Evolutionary conservation across 2,888 invertebrate species (phyloP).

Genomic region (Candidula unifasciata): DNA sequence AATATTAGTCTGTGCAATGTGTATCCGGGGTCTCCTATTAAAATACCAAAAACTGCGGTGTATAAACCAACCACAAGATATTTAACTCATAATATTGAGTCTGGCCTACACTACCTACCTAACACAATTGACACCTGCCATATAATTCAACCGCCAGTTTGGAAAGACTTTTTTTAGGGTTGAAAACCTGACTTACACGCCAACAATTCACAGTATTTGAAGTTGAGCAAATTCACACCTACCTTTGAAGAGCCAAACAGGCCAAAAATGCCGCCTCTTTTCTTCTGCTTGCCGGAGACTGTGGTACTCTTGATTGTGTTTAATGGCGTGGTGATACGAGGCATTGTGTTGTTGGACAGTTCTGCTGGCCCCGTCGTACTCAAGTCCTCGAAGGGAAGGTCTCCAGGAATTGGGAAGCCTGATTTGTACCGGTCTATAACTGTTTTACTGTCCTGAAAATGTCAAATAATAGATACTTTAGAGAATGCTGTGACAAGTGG

Average conservation of each 20-base stretch:
- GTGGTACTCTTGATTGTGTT: constrained; percentile 87
- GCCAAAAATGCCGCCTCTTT: constrained; percentile 88
- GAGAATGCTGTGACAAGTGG: background rate
- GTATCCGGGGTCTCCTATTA: too few relatives aligned
- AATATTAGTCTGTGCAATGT: too few relatives aligned
- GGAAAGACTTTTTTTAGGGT: too few relatives aligned
- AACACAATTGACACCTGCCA: too few relatives aligned
- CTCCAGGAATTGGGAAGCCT: constrained; percentile 94
- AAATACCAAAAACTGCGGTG: too few relatives aligned
- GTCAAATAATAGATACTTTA: too few relatives aligned
- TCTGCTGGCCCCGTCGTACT: constrained; percentile 63
- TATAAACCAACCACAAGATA: too few relatives aligned
- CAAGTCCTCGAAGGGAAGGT: constrained; percentile 95
- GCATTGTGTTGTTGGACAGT: constrained; percentile 52
- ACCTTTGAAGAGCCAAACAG: constrained; percentile 97
- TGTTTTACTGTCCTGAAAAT: constrained; percentile 85
- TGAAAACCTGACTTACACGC: too few relatives aligned
- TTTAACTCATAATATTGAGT: too few relatives aligned
- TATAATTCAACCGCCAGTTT: too few relatives aligned
- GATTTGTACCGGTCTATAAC: constrained; percentile 97
- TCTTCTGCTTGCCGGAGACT: constrained; percentile 88
- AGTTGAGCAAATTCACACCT: constrained; percentile 73
- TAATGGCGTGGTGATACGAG: constrained; percentile 47
- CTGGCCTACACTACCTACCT: too few relatives aligned
- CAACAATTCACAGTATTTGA: too few relatives aligned